Evolutionary conservation across 2,888 invertebrate species (phyloP), one percentile per base, ranked within the genome.

Genomic region (Acleris laterana): DNA sequence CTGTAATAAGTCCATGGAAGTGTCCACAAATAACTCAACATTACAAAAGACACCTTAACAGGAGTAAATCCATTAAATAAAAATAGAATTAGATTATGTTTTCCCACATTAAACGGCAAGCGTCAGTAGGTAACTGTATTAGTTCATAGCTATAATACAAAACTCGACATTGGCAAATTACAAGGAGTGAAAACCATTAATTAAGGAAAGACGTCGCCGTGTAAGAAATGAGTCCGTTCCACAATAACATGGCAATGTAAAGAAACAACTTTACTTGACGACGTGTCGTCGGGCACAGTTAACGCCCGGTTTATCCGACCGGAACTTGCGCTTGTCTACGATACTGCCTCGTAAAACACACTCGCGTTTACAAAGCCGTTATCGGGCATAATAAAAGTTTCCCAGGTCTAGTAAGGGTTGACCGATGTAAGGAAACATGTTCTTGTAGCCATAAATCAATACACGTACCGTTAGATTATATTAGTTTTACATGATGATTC

Each of bases 301-400:
- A 70, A 68, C 66, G 70, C 68, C 69, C 68, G 71, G 72, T 73
- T 77, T 78, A 76, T 80, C 77, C 71, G 75, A 74, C 76, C 82
- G 80, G 79, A 81, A 82, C 77, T 78, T 75, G 75, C 73, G 78
- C 77, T 77, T 81, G 79, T 78, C 79, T 77, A 77, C 79, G 77
- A 80, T 78, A 83, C 71, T 71, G 71, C 73, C 67, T 77, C 82
- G 81, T 87, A 82, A 86, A 83, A 78, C 78, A 78, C 74, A 77
- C 77, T 72, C 74, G 72, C 80, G 78, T 82, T 83, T 83, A 84
- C 84, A 80, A 74, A 81, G 77, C 74, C 77, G 76, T 83, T 87
- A 82, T 82, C 81, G 77, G 78, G 71, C 70, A 71, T 76, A 78
- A 79, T 87, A 86, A 87, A 82, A 77, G 68, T 70, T 78, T 76